Percentiles rank a stretch among this genome's conserved stretches.
phyloP scores from a whole-genome alignment of 1,140 invertebrate genomes.

The Ceratoteleas bidentatus region DNA sequence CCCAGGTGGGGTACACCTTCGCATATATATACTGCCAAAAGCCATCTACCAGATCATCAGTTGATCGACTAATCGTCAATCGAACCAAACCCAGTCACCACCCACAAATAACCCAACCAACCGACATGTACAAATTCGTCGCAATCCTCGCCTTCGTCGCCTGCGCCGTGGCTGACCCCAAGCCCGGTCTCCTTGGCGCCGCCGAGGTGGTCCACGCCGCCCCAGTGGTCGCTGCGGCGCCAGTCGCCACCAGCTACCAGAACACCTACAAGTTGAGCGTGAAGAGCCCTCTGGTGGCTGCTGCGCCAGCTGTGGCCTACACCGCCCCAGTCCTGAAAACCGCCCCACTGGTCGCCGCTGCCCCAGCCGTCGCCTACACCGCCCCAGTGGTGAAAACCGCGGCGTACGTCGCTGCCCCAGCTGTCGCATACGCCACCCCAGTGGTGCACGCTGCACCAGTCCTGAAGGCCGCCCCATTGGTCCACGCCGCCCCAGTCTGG shows the following conservation, averaged over 20 bases:
- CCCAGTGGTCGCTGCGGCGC: conserved; percentile 19
- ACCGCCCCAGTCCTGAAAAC: conserved; percentile 22
- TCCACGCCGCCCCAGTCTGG: conserved; percentile 8
- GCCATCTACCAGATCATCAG: conserved; percentile 5
- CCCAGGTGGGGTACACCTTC: not conserved
- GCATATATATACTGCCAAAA: conserved; percentile 12
- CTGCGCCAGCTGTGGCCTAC: conserved; percentile 6
- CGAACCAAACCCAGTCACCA: conserved; percentile 1
- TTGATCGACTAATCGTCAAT: conserved; percentile 5
- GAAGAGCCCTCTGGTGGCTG: conserved; percentile 17
- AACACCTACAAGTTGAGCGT: conserved; percentile 26
- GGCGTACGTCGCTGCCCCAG: conserved; percentile 2
- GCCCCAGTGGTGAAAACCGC: conserved; percentile 17
- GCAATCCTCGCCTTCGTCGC: conserved; percentile 82
- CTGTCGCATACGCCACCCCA: not conserved
- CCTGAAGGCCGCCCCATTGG: conserved; percentile 17
- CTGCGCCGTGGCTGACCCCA: conserved; percentile 75
- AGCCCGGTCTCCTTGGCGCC: conserved; percentile 32
- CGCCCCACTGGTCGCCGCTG: conserved; percentile 13
- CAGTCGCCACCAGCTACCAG: conserved; percentile 44
- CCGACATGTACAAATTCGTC: conserved; percentile 81
- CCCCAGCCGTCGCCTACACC: not conserved
- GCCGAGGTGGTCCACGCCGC: conserved; percentile 3
- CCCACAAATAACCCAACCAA: not conserved
- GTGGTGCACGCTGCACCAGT: conserved; percentile 5